Conservation (phyloP, 2,888 invertebrate species). For the Nematopogon swammerdamellus region DNA sequence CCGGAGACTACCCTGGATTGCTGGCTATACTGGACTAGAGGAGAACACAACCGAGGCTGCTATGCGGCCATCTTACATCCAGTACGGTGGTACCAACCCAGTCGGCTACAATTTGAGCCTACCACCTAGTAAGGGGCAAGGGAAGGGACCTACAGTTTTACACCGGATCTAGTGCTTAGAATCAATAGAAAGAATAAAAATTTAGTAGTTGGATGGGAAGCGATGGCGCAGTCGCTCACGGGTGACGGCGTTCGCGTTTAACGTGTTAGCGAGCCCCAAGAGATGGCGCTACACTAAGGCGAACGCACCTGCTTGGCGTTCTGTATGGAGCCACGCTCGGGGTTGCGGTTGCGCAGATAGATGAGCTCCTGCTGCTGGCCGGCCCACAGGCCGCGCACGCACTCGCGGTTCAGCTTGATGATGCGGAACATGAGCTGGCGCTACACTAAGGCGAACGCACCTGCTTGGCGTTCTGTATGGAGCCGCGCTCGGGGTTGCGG, state of each 20-base stretch:
- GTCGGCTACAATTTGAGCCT: too few relatives aligned
- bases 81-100: too few relatives aligned
- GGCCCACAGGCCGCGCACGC: slow-evolving; percentile 98
- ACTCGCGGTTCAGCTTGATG: slow-evolving; percentile 27
- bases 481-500: slow-evolving; percentile 95
- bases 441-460: slow-evolving; percentile 30
- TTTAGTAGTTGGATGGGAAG: too few relatives aligned
- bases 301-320: slow-evolving; percentile 82
- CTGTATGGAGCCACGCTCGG: slow-evolving; percentile 97
- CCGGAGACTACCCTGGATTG: too few relatives aligned
- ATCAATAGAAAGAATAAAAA: too few relatives aligned
- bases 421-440: slow-evolving; percentile 90
- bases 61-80: too few relatives aligned
- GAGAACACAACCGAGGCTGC: too few relatives aligned
- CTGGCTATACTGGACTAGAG: too few relatives aligned
- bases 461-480: slow-evolving; percentile 98
- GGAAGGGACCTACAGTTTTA: too few relatives aligned
- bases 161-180: too few relatives aligned
- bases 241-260: slow-evolving; percentile 96
- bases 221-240: slow-evolving; percentile 96
- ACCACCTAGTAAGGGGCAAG: too few relatives aligned
- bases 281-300: slow-evolving; percentile 67
- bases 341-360: slow-evolving; percentile 93
- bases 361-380: slow-evolving; percentile 98
- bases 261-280: slow-evolving; percentile 95